Evolutionary conservation across 2,888 invertebrate genomes (phyloP), one percentile per base, ranked within the genome.

Genomic region (Sclerodermus sp.): DNA sequence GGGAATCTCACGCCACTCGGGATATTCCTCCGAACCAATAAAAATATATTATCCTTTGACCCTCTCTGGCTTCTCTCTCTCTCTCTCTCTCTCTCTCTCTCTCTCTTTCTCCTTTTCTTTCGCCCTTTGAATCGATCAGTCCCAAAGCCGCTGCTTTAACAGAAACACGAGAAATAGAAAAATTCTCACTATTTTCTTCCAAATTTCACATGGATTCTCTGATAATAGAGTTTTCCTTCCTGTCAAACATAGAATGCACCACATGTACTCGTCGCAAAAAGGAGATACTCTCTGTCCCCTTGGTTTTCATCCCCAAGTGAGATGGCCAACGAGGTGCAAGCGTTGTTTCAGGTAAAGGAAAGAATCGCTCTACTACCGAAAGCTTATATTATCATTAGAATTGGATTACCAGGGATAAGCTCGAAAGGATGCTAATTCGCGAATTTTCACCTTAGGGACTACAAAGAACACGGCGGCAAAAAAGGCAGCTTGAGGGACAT

Each of bases 251-350:
- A 75, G 66, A 58, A 89, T 89, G 88, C 88, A 88, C 80, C 88
- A 88, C 78, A 78, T 88, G 75, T 89, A 88, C 77, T 87, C 89
- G 37, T 79, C 89, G 74, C 88, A 88, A 74, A 92, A 91, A 80
- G 89, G 89, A 68, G 94, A 94, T 80, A 90, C 93, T 58, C 80
- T 94, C 67, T 94, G 94, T 79, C 94, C 93, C 57, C 82, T 94
- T 76, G 95, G 95, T 40, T 95, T 95, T 80, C 93, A 94, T 82
- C 94, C 95, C 53, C 94, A 95, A 82, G 92, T 93, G 66, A 86
- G 93, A 71, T 93, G 93, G 91, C 94, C 94, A 42, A 93, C 93
- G 50, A 85, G 93, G 71, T 94, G 94, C 81, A 94, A 94, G 81
- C 84, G 94, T 67, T 95, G 94, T 79, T 94, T 93, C 83, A 86